A percentile compares a stretch with the other conserved stretches of the same genome.
These are phyloP conservation scores for Ophthalmolycus amberensis DNA, from an alignment of 2,113 vertebrate species.

Conservation along the genomic window DNA sequence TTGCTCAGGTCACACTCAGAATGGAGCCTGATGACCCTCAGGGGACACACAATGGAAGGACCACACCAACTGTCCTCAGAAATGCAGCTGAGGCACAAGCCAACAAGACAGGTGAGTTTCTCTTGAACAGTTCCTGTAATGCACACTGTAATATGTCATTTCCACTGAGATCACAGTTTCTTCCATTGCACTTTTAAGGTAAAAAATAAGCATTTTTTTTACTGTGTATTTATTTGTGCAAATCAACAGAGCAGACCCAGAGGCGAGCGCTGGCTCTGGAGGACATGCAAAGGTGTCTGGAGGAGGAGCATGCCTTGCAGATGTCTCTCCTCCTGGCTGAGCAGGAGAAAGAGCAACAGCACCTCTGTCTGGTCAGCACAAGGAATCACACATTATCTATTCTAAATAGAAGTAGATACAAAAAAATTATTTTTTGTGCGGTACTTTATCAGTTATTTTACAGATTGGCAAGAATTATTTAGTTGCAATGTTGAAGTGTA, in stretches of 20 bases:
- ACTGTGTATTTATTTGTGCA: slow-evolving; percentile 48
- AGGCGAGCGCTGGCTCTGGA: slow-evolving; percentile 87
- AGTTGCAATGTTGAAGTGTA: not conserved
- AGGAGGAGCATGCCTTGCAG: slow-evolving; percentile 91
- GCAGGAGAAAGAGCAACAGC: slow-evolving; percentile 91
- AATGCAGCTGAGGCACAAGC: slow-evolving; percentile 70
- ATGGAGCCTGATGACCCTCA: slow-evolving; percentile 79
- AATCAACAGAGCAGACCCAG: slow-evolving; percentile 83
- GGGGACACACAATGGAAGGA: slow-evolving; percentile 54
- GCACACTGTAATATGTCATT: not conserved
- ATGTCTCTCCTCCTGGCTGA: slow-evolving; percentile 90
- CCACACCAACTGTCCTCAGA: slow-evolving; percentile 52
- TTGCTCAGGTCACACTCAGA: slow-evolving; percentile 70
- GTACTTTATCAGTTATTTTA: not conserved
- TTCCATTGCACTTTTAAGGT: not conserved
- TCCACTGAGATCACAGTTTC: not conserved
- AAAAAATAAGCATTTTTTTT: not conserved
- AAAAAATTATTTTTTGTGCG: not conserved
- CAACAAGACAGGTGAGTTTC: slow-evolving; percentile 72
- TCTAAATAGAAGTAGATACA: not conserved
- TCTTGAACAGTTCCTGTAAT: not conserved
- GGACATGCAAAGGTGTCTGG: slow-evolving; percentile 89
- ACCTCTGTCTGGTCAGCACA: slow-evolving; percentile 86
- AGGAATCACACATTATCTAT: slow-evolving; percentile 17
- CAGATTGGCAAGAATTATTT: not conserved